A percentile compares a stretch with the other conserved stretches of the same genome.
Evolutionary conservation across 2,888 invertebrate species (phyloP).

Genomic region (Lithosia quadra): DNA sequence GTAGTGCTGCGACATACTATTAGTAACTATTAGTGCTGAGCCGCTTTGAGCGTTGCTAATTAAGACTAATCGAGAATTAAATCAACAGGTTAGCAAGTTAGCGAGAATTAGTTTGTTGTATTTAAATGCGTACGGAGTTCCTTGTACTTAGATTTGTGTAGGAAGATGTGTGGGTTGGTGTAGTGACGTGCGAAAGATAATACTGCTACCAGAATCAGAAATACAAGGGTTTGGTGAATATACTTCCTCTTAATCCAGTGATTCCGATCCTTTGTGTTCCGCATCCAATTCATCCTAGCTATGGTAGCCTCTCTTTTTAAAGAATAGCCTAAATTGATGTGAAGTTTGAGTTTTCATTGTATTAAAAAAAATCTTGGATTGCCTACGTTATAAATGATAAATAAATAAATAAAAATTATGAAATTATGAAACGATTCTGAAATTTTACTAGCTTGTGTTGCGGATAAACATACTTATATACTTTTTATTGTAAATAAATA

Average conservation of each 20-base stretch:
- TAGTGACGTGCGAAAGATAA: background rate
- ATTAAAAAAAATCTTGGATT: no score
- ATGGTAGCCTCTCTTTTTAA: no score
- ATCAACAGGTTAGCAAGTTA: constrained; percentile 78
- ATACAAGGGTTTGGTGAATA: background rate
- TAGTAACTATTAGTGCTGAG: constrained; percentile 80
- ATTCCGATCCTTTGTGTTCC: no score
- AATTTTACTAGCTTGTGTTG: no score
- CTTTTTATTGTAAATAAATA: no score
- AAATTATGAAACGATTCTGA: no score
- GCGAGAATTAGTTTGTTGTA: constrained; percentile 33
- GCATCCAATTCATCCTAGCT: no score
- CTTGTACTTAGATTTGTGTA: constrained; percentile 14
- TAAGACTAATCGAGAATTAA: constrained; percentile 82
- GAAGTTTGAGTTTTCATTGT: no score
- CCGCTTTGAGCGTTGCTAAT: constrained; percentile 69
- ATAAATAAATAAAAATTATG: no score
- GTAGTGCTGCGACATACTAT: constrained; percentile 67
- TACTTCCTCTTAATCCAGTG: background rate
- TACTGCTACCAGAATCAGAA: background rate
- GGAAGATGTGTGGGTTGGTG: background rate
- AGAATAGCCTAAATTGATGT: no score
- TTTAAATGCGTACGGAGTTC: constrained; percentile 27
- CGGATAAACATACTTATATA: no score
- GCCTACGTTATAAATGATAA: no score